Conservation (phyloP, 2,113 vertebrate species). For the Poicephalus gulielmi region DNA sequence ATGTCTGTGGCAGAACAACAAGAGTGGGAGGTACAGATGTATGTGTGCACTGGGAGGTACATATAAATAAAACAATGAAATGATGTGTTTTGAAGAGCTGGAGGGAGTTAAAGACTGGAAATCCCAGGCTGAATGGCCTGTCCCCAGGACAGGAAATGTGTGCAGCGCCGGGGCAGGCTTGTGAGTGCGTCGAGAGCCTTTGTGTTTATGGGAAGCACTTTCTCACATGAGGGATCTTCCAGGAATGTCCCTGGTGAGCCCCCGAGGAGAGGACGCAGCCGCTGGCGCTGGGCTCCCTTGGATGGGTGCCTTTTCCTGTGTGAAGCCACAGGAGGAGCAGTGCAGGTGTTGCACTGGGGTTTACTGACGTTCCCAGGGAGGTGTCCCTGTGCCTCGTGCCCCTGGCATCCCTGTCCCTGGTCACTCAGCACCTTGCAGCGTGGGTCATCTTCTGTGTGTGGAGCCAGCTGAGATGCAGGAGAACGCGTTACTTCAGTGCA, state of each 20-base stretch:
- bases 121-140: not conserved
- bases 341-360: not conserved
- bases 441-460: not conserved
- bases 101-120: not conserved
- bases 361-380: not conserved
- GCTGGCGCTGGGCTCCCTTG: not conserved
- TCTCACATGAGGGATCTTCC: not conserved
- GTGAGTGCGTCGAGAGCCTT: not conserved
- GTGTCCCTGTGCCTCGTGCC: not conserved
- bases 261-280: not conserved
- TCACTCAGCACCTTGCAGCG: accelerated
- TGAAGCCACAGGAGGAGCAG: accelerated
- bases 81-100: not conserved
- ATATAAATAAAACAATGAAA: accelerated
- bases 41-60: too few relatives aligned
- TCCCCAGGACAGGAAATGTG: not conserved
- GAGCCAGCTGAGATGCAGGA: accelerated
- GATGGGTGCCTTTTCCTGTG: not conserved
- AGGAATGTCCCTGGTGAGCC: not conserved
- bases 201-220: not conserved
- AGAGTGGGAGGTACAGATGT: not conserved
- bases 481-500: accelerated
- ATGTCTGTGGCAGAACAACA: not conserved
- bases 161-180: accelerated
- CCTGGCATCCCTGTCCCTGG: accelerated